Conservation (phyloP, 1,140 invertebrate genomes). For the Phthorimaea operculella region DNA sequence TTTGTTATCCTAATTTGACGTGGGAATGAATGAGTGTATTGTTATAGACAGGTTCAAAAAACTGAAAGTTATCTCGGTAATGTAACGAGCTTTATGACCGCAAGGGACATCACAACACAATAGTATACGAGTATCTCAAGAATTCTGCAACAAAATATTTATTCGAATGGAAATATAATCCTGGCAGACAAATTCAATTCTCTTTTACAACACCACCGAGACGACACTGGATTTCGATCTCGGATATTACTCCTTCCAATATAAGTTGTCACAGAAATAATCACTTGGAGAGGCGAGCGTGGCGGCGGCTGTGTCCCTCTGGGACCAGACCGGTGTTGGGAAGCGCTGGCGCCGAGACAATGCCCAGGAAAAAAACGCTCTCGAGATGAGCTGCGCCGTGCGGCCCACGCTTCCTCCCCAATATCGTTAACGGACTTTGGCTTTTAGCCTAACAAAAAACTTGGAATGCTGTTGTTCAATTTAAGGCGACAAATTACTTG, state of each 20-base stretch:
- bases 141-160: no score
- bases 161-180: background rate
- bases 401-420: conserved; percentile 5
- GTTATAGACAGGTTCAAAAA: background rate
- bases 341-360: conserved; percentile 14
- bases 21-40: background rate
- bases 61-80: background rate
- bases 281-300: conserved; percentile 30
- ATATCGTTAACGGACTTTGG: conserved; percentile 4
- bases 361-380: conserved; percentile 7
- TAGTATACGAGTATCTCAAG: no score
- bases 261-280: conserved; percentile 32
- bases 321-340: conserved; percentile 2
- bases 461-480: background rate
- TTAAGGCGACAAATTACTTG: background rate
- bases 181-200: background rate
- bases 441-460: conserved; percentile 2
- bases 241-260: conserved; percentile 23
- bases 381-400: background rate
- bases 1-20: conserved; percentile 2
- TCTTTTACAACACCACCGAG: background rate
- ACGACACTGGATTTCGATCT: conserved; percentile 3
- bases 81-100: background rate
- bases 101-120: no score
- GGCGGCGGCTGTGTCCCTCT: background rate